Conservation (phyloP, 2,797 vertebrate genomes). For the Morelia viridis region DNA sequence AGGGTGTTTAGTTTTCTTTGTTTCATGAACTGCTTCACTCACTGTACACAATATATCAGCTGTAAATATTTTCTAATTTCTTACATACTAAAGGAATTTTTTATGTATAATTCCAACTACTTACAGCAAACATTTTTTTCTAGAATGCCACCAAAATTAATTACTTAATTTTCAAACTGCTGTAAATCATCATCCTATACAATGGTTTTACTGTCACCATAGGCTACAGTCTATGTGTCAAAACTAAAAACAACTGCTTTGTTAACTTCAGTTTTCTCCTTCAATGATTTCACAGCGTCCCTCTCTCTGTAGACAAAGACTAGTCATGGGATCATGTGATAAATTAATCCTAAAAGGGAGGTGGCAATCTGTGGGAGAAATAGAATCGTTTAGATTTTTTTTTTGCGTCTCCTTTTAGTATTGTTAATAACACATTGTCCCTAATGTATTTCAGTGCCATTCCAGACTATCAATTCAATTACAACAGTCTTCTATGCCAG, state of each 20-base stretch:
- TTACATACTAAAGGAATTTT: constrained; percentile 37
- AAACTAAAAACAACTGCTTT: constrained; percentile 60
- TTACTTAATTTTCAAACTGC: constrained; percentile 36
- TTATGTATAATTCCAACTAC: constrained; percentile 25
- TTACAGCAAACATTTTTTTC: constrained; percentile 52
- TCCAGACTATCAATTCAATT: constrained; percentile 70
- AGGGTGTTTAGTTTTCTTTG: constrained; percentile 41
- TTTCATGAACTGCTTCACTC: constrained; percentile 18
- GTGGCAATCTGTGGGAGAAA: constrained; percentile 59
- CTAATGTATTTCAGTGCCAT: constrained; percentile 75
- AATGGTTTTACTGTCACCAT: constrained; percentile 59
- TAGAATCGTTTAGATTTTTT: constrained; percentile 57
- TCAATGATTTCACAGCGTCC: constrained; percentile 63
- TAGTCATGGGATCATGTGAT: constrained; percentile 57
- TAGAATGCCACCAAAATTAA: constrained; percentile 40
- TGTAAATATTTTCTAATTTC: constrained; percentile 51
- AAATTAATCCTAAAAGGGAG: constrained; percentile 64
- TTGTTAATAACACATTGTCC: constrained; percentile 74
- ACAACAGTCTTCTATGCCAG: constrained; percentile 74
- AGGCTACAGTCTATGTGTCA: constrained; percentile 55
- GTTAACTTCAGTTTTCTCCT: constrained; percentile 61
- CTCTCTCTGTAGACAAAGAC: constrained; percentile 65
- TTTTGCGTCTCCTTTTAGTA: constrained; percentile 63
- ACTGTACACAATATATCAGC: constrained; percentile 48
- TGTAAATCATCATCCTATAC: constrained; percentile 43